These are phyloP conservation scores for Gryllus bimaculatus DNA, from an alignment of 1,140 invertebrate species.

Conservation along the genomic window DNA sequence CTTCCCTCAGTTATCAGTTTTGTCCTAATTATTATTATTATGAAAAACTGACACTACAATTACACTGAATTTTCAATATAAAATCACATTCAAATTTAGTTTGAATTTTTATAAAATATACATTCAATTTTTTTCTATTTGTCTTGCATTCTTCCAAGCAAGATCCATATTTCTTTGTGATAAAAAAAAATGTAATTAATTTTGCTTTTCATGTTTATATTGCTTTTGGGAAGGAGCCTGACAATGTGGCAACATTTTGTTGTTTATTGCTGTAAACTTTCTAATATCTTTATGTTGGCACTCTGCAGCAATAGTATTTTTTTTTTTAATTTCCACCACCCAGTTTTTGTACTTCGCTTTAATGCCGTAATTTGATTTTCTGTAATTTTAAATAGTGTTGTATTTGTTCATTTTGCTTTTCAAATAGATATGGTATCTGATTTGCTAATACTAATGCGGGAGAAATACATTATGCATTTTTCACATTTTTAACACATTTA, in stretches of 20 bases:
- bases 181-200: background rate
- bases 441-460: background rate
- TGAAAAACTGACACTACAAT: background rate
- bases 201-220: background rate
- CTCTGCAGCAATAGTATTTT: background rate
- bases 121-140: too few relatives aligned
- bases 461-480: background rate
- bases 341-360: background rate
- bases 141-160: too few relatives aligned
- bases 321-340: background rate
- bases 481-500: background rate
- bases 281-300: background rate
- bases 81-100: background rate
- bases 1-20: background rate
- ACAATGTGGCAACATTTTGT: background rate
- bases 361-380: background rate
- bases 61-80: background rate
- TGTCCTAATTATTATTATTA: background rate
- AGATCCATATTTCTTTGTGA: background rate
- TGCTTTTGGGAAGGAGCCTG: background rate
- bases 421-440: background rate
- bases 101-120: too few relatives aligned
- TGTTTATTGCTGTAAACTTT: background rate
- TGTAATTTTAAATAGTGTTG: constrained; percentile 1
- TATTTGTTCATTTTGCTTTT: background rate